Base-by-base conservation (phyloP, 2,113 vertebrate species). In the Toxotes jaculatrix region DNA sequence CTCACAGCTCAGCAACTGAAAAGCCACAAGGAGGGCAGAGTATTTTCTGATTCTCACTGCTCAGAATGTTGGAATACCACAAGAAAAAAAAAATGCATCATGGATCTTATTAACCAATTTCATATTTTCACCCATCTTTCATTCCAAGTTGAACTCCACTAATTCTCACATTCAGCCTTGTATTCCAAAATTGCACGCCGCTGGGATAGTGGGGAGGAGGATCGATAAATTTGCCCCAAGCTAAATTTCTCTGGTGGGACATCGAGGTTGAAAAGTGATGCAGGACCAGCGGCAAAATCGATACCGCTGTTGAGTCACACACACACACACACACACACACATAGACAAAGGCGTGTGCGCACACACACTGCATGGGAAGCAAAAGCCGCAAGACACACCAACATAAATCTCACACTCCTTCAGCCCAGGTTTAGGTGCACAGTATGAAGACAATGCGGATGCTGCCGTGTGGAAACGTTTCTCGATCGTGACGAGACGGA, bases 191-290 rank as follows among this genome's bases (percentile, higher is more conserved):
- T 12, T 31, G 13, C 59, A 47, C 3, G n/a, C 56, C 59, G 76
- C 10, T 61, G 68, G 74, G 67, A 38, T 34, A 9, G 42, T 7
- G 40, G 53, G 32, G 47, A 1, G 10, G 32, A 7, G 51, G 83
- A 79, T 92, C 86, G 77, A 86, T 89, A 23, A 1, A 38, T 32
- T 74, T 75, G 68, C 83, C 78, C 67, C 66, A 21, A 86, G 88
- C 88, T 75, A 69, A 70, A 90, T 90, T 70, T 82, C 74, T 80
- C 87, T 79, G 67, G 53, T 82, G 77, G 90, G 88, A 88, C 81
- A 88, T 78, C 17, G 67, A 77, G 80, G 84, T 68, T 87, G 81
- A 87, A 89, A 90, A 92, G 88, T 86, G 88, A 91, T 83, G 82
- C 80, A 82, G 83, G 82, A 86, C 82, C 87, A 62, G 82, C 62